phyloP scores from a whole-genome alignment of 2,113 vertebrate genomes.

The Fregata magnificens region DNA sequence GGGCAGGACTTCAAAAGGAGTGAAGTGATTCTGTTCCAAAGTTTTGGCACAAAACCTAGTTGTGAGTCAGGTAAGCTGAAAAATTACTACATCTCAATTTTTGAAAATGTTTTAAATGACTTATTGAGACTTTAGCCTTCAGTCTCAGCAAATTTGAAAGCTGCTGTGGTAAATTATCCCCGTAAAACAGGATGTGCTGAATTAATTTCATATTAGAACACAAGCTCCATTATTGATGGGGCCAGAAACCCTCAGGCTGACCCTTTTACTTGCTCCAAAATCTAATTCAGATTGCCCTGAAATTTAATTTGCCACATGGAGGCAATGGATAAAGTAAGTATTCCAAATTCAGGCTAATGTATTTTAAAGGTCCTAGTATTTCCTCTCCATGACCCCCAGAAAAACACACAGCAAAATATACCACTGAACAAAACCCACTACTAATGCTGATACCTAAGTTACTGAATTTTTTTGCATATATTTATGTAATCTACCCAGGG shows the following conservation, averaged over 20 bases:
- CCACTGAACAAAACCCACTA: neutral
- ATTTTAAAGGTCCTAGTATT: neutral
- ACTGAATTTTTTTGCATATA: neutral
- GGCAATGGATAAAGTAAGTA: neutral
- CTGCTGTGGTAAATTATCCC: conserved; percentile 1
- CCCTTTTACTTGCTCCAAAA: neutral
- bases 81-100: neutral
- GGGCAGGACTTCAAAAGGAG: neutral
- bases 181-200: conserved; percentile 10
- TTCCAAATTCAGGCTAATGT: neutral
- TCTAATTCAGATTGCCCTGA: neutral
- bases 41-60: neutral
- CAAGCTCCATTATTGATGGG: neutral
- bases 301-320: neutral
- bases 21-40: neutral
- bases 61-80: neutral
- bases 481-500: neutral
- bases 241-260: neutral
- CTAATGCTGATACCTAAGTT: neutral
- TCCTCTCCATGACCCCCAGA: neutral
- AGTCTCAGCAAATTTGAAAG: neutral
- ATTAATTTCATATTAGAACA: conserved; percentile 22
- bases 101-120: neutral
- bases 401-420: neutral
- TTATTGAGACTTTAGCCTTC: neutral